Evolutionary conservation across 2,113 vertebrate genomes (phyloP), one percentile per base, ranked within the genome.

Genomic region (Lophius piscatorius): DNA sequence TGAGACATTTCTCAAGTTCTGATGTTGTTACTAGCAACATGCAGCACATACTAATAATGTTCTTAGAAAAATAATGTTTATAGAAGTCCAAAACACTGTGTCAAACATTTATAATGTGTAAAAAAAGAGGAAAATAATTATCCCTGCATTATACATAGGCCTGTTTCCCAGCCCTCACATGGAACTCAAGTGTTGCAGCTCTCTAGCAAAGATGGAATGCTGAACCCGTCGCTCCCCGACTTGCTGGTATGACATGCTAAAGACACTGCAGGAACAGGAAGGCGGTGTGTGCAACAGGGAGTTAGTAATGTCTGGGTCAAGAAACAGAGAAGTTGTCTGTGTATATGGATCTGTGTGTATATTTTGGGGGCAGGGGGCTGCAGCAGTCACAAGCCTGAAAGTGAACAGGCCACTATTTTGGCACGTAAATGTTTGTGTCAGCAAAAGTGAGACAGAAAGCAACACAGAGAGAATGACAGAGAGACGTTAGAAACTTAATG

Each of bases 211-310:
- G 58, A 74, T 40, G 33, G 55, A 80, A 71, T 79, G 76, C 76
- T 42, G 54, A 59, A 58, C 44, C 13, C 54, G 57, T 67, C 39
- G 66, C 72, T 77, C 64, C 64, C 72, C 72, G 60, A 57, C 40
- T 71, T 52, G 45, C 76, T 65, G 59, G 20, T 66, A 58, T 80
- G 75, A 72, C 70, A 71, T 23, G 50, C 63, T 76, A 68, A 66
- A 76, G 74, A 79, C 77, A 35, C 41, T 35, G 70, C 63, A 72
- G 65, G 69, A 72, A 65, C 33, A 49, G 65, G 78, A 69, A 74
- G 70, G 71, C 9, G 49, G 77, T 16, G 66, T 24, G 3, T 65
- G 11, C 66, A 63, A 45, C 54, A 45, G 63, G 31, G 69, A 74
- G 52, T 74, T 70, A 33, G 71, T 71, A 40, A 81, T 70, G 72